phyloP scores from a whole-genome alignment of 1,140 invertebrate species.

The Ditylenchus dipsaci region DNA sequence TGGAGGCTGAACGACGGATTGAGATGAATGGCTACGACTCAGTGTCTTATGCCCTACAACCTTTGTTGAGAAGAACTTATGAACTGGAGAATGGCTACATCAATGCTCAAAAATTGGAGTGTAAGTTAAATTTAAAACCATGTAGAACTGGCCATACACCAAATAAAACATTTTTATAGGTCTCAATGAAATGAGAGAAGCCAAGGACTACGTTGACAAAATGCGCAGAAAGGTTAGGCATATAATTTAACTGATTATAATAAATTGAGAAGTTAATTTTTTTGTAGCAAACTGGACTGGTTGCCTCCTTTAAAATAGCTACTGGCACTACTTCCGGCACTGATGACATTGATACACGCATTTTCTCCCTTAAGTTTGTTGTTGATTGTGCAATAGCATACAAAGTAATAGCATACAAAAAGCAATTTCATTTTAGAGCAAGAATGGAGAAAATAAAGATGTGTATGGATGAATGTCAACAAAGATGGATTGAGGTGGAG shows the following conservation, averaged over 20 bases:
- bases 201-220: conserved; percentile 54
- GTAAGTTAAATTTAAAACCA: conserved; percentile 3
- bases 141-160: too few species aligned
- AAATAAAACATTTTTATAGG: too few species aligned
- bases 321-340: conserved; percentile 54
- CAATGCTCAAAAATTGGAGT: conserved; percentile 47
- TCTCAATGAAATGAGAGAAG: conserved; percentile 53
- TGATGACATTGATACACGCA: conserved; percentile 52
- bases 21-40: conserved; percentile 36
- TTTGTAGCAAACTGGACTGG: conserved; percentile 38
- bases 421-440: conserved; percentile 27
- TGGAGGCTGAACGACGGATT: conserved; percentile 45
- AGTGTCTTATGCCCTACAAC: conserved; percentile 45
- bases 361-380: conserved; percentile 52
- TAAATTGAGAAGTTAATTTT: too few species aligned
- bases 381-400: neutral
- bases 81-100: conserved; percentile 51
- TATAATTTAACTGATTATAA: too few species aligned
- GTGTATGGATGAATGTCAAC: conserved; percentile 45
- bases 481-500: conserved; percentile 55
- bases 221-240: conserved; percentile 38
- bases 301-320: conserved; percentile 54
- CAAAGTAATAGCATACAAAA: too few species aligned
- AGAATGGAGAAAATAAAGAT: conserved; percentile 56
- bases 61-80: conserved; percentile 49